A percentile compares a stretch with the other conserved stretches of the same genome.
phyloP scores from a whole-genome alignment of 2,888 invertebrate species.

The Dryococelus australis region DNA sequence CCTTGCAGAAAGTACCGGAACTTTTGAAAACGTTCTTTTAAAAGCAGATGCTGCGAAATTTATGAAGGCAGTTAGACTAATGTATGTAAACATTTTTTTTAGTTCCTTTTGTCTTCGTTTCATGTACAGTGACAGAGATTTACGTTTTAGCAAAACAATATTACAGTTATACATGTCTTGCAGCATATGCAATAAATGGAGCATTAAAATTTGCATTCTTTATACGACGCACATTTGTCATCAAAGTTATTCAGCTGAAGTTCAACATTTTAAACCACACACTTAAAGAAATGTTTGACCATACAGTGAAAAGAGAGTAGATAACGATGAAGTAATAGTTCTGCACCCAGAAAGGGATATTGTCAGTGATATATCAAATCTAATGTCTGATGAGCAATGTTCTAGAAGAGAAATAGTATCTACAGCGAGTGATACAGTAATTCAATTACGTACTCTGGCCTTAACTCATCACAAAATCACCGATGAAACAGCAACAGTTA shows the following conservation, averaged over 20 bases:
- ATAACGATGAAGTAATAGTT: background rate
- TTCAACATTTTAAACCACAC: background rate
- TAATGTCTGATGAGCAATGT: background rate
- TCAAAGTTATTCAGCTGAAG: background rate
- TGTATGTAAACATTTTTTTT: background rate
- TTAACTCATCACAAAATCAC: background rate
- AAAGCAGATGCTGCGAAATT: background rate
- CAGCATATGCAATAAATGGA: background rate
- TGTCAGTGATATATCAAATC: background rate
- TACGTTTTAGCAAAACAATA: background rate
- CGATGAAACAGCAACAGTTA: background rate
- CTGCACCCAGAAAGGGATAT: background rate
- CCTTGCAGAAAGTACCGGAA: background rate
- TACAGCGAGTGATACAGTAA: background rate
- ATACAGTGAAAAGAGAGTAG: background rate
- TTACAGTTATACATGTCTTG: background rate
- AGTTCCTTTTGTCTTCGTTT: background rate
- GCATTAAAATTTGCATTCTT: background rate
- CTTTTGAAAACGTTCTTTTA: background rate
- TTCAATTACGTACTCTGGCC: background rate
- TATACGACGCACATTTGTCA: background rate
- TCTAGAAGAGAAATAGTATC: background rate
- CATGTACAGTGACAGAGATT: background rate
- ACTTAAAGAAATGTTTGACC: background rate
- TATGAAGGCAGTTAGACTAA: background rate